Conservation (phyloP, 2,888 invertebrate species). For the Ephialtes manifestator region DNA sequence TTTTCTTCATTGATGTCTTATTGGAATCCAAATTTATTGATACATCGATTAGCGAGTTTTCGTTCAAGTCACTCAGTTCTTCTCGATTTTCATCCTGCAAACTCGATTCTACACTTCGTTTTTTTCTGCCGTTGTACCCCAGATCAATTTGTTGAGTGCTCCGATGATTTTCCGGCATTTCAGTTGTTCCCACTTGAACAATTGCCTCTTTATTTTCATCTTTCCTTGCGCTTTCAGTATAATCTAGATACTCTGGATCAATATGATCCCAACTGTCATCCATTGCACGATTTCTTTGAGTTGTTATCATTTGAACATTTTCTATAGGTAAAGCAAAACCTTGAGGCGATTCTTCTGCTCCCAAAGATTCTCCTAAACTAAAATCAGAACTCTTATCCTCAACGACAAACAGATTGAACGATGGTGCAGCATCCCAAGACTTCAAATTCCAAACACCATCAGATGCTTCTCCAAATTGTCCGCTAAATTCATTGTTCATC, state of each 20-base stretch:
- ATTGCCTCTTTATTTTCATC: neutral
- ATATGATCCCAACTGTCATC: constrained; percentile 39
- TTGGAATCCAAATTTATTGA: neutral
- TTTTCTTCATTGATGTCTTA: neutral
- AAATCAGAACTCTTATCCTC: constrained; percentile 25
- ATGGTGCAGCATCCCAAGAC: constrained; percentile 9
- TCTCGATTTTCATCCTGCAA: neutral
- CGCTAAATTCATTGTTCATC: neutral
- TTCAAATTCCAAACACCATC: constrained; percentile 26
- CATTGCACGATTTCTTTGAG: neutral
- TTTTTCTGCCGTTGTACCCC: constrained; percentile 15
- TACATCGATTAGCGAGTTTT: neutral
- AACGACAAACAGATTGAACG: constrained; percentile 54
- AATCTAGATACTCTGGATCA: constrained; percentile 55
- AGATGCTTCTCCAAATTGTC: constrained; percentile 5
- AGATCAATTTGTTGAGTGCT: neutral
- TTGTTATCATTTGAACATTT: neutral
- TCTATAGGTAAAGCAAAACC: neutral
- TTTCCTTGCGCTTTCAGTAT: constrained; percentile 11
- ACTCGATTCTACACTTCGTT: constrained; percentile 7
- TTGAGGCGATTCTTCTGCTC: neutral
- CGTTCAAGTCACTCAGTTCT: too few species aligned
- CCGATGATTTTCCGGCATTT: constrained; percentile 11
- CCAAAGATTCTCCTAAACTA: neutral
- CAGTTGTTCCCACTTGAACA: neutral